Conservation (phyloP, 2,113 vertebrate genomes). For the Burhinus oedicnemus region DNA sequence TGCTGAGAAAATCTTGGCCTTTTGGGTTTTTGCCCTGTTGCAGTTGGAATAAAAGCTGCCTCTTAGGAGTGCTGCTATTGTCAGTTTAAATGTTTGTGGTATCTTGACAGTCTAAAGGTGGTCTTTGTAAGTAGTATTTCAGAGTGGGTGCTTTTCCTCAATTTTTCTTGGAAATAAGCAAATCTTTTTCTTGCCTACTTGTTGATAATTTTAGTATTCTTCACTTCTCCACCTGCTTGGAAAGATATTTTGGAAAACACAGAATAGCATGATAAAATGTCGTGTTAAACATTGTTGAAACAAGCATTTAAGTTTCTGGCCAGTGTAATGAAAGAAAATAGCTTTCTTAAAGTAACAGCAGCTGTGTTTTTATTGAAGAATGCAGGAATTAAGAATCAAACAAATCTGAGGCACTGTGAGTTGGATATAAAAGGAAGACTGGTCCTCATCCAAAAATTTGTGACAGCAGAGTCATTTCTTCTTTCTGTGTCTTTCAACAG, state of each 20-base stretch:
- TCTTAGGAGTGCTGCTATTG: not conserved
- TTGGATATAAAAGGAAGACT: not conserved
- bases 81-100: not conserved
- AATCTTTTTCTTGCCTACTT: not conserved
- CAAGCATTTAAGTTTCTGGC: not conserved
- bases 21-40: not conserved
- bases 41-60: not conserved
- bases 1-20: not conserved
- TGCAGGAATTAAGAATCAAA: not conserved
- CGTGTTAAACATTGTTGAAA: not conserved
- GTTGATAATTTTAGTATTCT: not conserved
- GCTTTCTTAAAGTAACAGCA: not conserved
- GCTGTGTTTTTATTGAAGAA: not conserved
- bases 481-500: not conserved
- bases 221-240: not conserved
- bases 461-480: not conserved
- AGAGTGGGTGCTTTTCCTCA: not conserved
- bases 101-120: not conserved
- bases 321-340: not conserved
- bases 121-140: not conserved
- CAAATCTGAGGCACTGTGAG: not conserved
- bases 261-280: not conserved
- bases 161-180: not conserved
- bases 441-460: not conserved
- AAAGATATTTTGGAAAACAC: not conserved